These are phyloP conservation scores for Ectemnius lituratus DNA, from an alignment of 2,888 invertebrate genomes.

Conservation along the genomic window DNA sequence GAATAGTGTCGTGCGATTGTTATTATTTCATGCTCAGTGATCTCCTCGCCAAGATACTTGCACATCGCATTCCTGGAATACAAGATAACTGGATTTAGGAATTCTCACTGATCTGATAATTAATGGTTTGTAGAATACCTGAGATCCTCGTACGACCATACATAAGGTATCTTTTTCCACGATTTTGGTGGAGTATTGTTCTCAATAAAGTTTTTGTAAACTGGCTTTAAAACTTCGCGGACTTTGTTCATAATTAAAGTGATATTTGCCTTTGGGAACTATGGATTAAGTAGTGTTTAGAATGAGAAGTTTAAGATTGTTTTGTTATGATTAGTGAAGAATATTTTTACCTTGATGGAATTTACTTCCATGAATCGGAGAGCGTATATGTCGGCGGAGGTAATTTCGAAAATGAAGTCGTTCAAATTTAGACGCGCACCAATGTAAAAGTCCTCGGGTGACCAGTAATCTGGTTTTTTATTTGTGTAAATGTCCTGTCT, in stretches of 20 bases:
- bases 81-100: not conserved
- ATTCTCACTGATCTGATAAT: not conserved
- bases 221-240: constrained; percentile 83
- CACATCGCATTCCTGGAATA: constrained; percentile 82
- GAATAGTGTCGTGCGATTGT: constrained; percentile 87
- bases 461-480: constrained; percentile 86
- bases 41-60: constrained; percentile 83
- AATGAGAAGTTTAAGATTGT: not conserved
- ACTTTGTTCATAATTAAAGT: constrained; percentile 87
- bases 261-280: constrained; percentile 88
- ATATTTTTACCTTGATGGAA: constrained; percentile 81
- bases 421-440: constrained; percentile 89
- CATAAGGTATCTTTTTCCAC: constrained; percentile 45
- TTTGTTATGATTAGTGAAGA: no score
- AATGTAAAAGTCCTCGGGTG: constrained; percentile 90
- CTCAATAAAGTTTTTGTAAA: constrained; percentile 88
- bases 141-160: constrained; percentile 76
- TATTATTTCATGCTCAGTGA: constrained; percentile 90
- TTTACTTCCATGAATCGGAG: constrained; percentile 92
- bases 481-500: constrained; percentile 85
- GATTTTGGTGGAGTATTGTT: constrained; percentile 81
- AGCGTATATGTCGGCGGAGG: constrained; percentile 92
- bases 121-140: constrained; percentile 75
- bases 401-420: constrained; percentile 87
- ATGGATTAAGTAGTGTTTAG: constrained; percentile 3